These are phyloP conservation scores for Microcebus tavaratra DNA, from an alignment of 2,113 vertebrate genomes.

Conservation along the genomic window DNA sequence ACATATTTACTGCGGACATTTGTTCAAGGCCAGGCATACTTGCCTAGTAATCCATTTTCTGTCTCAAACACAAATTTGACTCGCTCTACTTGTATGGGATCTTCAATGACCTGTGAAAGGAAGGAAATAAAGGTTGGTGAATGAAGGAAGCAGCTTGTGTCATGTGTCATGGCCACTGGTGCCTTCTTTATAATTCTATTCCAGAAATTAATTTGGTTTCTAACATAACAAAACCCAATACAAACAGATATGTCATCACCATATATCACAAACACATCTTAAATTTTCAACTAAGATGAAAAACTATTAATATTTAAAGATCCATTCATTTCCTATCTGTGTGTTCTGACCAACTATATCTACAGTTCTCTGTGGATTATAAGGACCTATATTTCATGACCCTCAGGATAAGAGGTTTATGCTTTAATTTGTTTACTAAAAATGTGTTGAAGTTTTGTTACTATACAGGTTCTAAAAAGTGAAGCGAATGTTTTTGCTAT, in stretches of 20 bases:
- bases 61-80: constrained; percentile 98
- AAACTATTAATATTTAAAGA: background rate
- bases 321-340: background rate
- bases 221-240: background rate
- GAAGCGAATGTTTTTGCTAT: background rate
- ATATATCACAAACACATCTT: background rate
- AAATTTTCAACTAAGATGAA: background rate
- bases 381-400: background rate
- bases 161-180: fast-evolving
- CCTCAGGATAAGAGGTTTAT: background rate
- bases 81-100: constrained; percentile 94
- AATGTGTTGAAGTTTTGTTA: background rate
- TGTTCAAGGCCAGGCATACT: constrained; percentile 65
- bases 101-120: constrained; percentile 92
- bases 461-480: background rate
- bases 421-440: background rate
- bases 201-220: background rate
- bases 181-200: background rate
- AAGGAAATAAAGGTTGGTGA: background rate
- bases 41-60: constrained; percentile 96
- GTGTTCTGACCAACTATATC: background rate
- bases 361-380: background rate
- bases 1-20: fast-evolving
- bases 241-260: background rate
- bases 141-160: background rate